A percentile compares a stretch with the other conserved stretches of the same genome.
These are phyloP conservation scores for Thecocarcelia acutangulata DNA, from an alignment of 2,888 invertebrate species.

Conservation along the genomic window DNA sequence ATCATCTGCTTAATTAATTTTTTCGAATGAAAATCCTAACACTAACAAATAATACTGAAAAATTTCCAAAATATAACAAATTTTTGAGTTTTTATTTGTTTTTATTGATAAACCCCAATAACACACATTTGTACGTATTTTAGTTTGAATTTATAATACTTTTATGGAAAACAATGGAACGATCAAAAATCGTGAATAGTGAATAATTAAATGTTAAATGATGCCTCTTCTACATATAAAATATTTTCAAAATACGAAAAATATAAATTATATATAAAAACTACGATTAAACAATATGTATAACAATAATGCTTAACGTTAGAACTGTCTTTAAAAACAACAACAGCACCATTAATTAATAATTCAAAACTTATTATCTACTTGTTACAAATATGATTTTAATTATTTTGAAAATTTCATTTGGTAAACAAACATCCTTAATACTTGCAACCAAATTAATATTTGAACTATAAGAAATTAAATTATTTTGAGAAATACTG, in stretches of 20 bases:
- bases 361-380: conserved; percentile 19
- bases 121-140: not conserved
- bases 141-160: conserved; percentile 23
- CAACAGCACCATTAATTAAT: conserved; percentile 10
- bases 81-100: conserved; percentile 6
- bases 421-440: conserved; percentile 14
- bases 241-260: conserved; percentile 24
- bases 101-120: not conserved
- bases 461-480: conserved; percentile 4
- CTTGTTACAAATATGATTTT: conserved; percentile 23
- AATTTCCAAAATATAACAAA: conserved; percentile 27
- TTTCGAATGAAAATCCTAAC: conserved; percentile 18
- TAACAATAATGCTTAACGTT: conserved; percentile 51
- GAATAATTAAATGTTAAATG: conserved; percentile 32
- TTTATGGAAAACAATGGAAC: conserved; percentile 1
- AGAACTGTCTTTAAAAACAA: conserved; percentile 45
- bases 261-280: conserved; percentile 46
- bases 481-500: conserved; percentile 32
- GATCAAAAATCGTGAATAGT: conserved; percentile 25
- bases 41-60: conserved; percentile 31
- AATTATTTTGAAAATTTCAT: conserved; percentile 29
- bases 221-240: conserved; percentile 42
- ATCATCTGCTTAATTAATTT: conserved; percentile 29
- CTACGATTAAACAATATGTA: conserved; percentile 31
- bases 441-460: conserved; percentile 31